Base-by-base conservation (phyloP, 2,113 vertebrate genomes). In the Ascaphus truei region DNA sequence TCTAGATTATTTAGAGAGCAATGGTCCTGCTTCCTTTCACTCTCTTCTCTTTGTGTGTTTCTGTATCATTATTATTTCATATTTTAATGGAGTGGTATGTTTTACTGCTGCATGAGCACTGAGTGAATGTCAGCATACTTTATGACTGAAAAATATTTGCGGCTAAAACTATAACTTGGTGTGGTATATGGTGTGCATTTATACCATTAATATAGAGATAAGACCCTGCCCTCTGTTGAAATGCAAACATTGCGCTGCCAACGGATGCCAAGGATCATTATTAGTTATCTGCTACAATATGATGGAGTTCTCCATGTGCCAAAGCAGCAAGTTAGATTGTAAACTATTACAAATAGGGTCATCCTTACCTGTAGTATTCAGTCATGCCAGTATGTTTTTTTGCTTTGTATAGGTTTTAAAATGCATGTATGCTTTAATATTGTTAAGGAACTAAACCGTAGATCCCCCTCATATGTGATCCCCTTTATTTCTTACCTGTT, bases 61-160 rank as follows among this genome's bases (percentile, higher is more conserved):
- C 55, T 56, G 22, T 52, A 37, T 33, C 29, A 63, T 51, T 63
- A 63, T 51, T 51, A 63, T 51, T 51, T 63, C 13, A 63, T 50
- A 63, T 31, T 51, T 29, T 51, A 63, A 63, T 51, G 45, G 61
- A 50, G 61, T 34, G 43, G 25, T 33, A 29, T 41, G 16, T 62
- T 48, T 47, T 62, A 61, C 29, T 47, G 37, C 22, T 61, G 39
- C 43, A 47, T 30, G 39, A 47, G 18, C 13, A 45, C 36, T 22
- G 45, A 34, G 45, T 34, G 59, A 51, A 34, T 50, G 43, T 63
- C 43, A 50, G 61, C 8, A 37, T 63, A 26, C 45, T 51, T 63
- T 51, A 48, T 23, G 36, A 4, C 59, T 45, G 30, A 47, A 43
- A 51, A 52, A 50, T 22, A 27, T 22, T 53, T 65, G 47, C 29